These are phyloP conservation scores for Caenorhabditis sp. DNA, from an alignment of 2,888 invertebrate genomes.

Conservation along the genomic window DNA sequence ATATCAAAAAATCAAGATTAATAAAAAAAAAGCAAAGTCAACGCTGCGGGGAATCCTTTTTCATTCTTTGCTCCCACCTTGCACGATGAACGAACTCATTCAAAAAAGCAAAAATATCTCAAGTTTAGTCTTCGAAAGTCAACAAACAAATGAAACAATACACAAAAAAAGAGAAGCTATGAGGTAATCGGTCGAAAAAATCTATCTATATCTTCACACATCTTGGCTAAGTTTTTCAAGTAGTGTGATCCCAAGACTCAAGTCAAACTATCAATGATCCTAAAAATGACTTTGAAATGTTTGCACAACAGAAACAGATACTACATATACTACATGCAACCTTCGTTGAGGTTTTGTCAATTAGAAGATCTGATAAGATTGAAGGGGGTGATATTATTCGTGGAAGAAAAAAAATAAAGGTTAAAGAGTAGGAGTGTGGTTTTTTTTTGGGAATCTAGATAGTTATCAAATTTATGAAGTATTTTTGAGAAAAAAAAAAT, in stretches of 20 bases:
- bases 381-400: background rate
- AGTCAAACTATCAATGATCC: background rate
- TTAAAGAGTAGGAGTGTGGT: background rate
- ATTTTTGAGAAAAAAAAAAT: too few species aligned
- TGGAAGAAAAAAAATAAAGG: background rate
- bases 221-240: background rate
- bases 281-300: background rate
- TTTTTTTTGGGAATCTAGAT: background rate
- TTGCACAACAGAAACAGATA: background rate
- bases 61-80: background rate
- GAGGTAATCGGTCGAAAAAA: background rate
- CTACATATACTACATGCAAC: background rate
- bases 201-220: background rate
- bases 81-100: background rate
- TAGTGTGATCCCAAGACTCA: background rate
- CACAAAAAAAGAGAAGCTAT: background rate
- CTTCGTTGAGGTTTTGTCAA: background rate
- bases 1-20: too few species aligned
- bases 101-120: background rate
- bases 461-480: too few species aligned
- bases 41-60: background rate
- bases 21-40: background rate
- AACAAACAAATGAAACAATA: constrained; percentile 1
- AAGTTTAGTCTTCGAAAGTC: background rate
- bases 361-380: background rate